phyloP scores from a whole-genome alignment of 2,888 invertebrate species.

The Meteorus colon region DNA sequence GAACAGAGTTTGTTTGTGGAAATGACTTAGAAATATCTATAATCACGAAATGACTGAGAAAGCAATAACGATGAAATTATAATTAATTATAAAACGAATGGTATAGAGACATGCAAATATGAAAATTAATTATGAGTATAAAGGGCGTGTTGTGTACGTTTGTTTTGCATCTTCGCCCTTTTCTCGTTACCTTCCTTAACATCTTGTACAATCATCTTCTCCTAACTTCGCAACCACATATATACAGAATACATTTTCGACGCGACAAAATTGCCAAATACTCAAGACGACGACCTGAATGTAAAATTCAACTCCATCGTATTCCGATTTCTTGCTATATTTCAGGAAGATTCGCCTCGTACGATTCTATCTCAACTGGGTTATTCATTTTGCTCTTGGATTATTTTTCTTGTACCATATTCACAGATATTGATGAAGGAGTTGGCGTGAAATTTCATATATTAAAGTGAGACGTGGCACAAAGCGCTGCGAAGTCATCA shows the following conservation, averaged over 20 bases:
- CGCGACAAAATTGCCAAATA: constrained; percentile 20
- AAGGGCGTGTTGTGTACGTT: constrained; percentile 5
- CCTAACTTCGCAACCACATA: neutral
- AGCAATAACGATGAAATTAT: neutral
- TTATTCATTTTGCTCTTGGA: neutral
- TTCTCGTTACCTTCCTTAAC: neutral
- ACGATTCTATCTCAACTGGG: neutral
- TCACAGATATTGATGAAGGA: constrained; percentile 14
- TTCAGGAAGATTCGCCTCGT: neutral
- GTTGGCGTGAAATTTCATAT: constrained; percentile 10
- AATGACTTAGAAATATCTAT: neutral
- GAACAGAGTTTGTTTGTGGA: neutral
- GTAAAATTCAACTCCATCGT: neutral
- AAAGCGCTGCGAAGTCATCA: neutral
- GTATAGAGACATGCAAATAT: neutral
- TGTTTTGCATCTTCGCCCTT: constrained; percentile 5
- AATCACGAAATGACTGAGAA: neutral
- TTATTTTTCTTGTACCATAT: constrained; percentile 13
- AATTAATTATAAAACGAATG: neutral
- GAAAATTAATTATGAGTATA: neutral
- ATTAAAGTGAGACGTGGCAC: neutral
- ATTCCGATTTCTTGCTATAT: constrained; percentile 25
- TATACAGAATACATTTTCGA: constrained; percentile 18
- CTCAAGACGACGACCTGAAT: constrained; percentile 23
- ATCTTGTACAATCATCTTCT: neutral